These are phyloP conservation scores for Buphagus erythrorhynchus DNA, from an alignment of 2,797 vertebrate species.

Conservation along the genomic window DNA sequence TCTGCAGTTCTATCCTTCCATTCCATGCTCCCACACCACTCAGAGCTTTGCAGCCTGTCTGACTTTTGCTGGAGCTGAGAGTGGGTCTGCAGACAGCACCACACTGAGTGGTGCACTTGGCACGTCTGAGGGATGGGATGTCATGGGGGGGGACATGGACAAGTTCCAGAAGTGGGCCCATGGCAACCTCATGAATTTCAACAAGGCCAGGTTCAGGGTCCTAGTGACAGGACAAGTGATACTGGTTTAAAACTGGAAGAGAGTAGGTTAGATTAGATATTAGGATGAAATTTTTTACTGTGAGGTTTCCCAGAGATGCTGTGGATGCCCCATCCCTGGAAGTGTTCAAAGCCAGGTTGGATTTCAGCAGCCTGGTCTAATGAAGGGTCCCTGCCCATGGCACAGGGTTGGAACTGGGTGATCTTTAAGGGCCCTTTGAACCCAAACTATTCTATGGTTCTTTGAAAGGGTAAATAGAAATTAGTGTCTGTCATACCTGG, in stretches of 20 bases:
- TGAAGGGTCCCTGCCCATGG: not conserved
- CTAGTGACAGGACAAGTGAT: not conserved
- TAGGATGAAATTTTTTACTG: not conserved
- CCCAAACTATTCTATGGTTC: not conserved
- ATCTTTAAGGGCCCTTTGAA: not conserved
- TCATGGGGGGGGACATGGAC: not conserved
- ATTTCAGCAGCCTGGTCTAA: not conserved
- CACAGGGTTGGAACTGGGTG: not conserved
- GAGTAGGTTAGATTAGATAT: not conserved
- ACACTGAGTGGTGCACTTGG: not conserved
- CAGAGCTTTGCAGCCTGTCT: not conserved
- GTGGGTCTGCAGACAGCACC: not conserved
- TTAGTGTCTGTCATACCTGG: not conserved
- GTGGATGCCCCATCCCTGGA: not conserved
- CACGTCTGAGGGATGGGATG: accelerated
- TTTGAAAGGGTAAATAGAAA: not conserved
- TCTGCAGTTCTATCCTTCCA: not conserved
- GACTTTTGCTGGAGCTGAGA: not conserved
- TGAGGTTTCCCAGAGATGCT: not conserved
- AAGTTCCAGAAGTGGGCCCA: not conserved
- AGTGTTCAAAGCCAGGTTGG: not conserved
- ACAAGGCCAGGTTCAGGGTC: not conserved
- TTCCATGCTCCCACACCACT: not conserved
- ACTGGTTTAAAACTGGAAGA: not conserved
- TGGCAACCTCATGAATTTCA: not conserved